phyloP scores from a whole-genome alignment of 2,113 vertebrate genomes.

The Zootoca vivipara region DNA sequence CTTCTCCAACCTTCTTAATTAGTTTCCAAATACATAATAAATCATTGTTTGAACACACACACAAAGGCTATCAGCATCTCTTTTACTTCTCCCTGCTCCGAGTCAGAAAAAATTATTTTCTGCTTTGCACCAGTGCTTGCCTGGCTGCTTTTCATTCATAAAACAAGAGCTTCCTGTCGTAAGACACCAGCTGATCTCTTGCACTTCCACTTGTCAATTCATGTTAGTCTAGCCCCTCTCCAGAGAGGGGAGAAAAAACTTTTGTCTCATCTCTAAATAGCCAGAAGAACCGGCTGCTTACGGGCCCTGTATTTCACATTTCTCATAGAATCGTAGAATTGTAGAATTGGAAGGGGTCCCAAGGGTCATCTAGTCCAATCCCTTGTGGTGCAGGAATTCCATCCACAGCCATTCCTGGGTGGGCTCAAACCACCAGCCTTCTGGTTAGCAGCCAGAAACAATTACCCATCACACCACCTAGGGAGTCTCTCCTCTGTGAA shows the following conservation, averaged over 20 bases:
- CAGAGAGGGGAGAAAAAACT: not conserved
- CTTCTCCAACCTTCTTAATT: not conserved
- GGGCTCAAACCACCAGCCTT: too few relatives aligned
- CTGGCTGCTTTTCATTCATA: not conserved
- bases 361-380: too few relatives aligned
- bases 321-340: too few relatives aligned
- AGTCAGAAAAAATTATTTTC: not conserved
- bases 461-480: too few relatives aligned
- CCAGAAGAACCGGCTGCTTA: not conserved
- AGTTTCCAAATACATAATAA: slow-evolving; percentile 11
- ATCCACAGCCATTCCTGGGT: too few relatives aligned
- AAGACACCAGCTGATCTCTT: not conserved
- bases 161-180: not conserved
- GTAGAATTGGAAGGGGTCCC: too few relatives aligned
- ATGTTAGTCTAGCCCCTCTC: not conserved
- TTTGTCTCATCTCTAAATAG: not conserved
- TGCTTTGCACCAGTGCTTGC: not conserved
- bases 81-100: not conserved
- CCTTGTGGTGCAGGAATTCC: too few relatives aligned
- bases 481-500: too few relatives aligned
- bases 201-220: not conserved
- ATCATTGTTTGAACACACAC: not conserved
- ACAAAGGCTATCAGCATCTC: not conserved
- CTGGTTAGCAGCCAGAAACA: too few relatives aligned
- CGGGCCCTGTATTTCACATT: not conserved